Base-by-base conservation (phyloP, 1,140 invertebrate species). In the Saccostrea echinata region DNA sequence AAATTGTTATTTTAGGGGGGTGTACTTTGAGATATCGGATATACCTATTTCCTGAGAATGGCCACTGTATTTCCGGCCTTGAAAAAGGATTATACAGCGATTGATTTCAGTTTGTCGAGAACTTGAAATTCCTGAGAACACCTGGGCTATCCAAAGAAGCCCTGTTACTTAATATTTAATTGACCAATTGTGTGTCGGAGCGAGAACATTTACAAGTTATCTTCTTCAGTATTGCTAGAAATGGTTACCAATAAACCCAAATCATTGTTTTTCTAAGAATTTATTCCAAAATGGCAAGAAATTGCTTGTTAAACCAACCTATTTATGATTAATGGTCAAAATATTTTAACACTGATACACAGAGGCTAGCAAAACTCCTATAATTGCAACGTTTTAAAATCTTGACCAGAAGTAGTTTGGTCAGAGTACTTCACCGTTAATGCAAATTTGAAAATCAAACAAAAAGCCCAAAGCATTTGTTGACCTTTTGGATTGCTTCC, bases 391-490 rank as follows among this genome's bases (percentile, higher is more conserved):
- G n/a, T 61, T 18, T 61, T 27, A 76, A 76, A 76, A 30, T 24
- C 27, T 76, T 76, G 68, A 76, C 27, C 27, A 76, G 68, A 76
- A 76, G 68, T 76, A 27, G 68, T 76, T 76, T 76, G 68, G 68
- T 33, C 68, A 30, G 68, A 33, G 27, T 27, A 76, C 68, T 76
- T 76, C 68, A 30, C 2, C 27, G 27, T 30, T 76, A 76, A 76
- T 76, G 68, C 68, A 76, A 76, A 76, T 76, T 76, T 76, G 13
- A 76, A 76, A 76, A 76, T 30, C 68, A 76, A 76, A 76, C 68
- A 76, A 30, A 76, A 16, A 16, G 27, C 30, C 24, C 24, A 30
- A 30, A 30, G 68, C 12, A 12, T 76, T 6, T 76, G 68, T 76
- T 76, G 30, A 27, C 33, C 27, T 76, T 76, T 76, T 27, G 68